phyloP scores from a whole-genome alignment of 2,113 vertebrate genomes.

The Suncus etruscus region DNA sequence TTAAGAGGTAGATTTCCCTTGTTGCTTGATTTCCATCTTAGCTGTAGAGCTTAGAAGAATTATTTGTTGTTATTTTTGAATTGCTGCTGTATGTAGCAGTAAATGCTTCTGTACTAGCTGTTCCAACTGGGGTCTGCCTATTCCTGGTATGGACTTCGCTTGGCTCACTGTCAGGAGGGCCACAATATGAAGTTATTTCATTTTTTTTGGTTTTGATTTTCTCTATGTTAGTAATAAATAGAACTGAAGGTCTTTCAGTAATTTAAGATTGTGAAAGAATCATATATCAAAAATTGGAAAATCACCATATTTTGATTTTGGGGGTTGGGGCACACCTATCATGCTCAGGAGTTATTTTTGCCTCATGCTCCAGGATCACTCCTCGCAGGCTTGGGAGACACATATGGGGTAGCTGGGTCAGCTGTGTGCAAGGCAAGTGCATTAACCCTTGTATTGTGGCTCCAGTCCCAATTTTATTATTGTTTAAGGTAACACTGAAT shows the following conservation, averaged over 20 bases:
- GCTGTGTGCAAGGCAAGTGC: no score
- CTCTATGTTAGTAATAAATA: not conserved
- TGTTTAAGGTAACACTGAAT: not conserved
- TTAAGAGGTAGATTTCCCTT: not conserved
- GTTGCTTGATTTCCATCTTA: not conserved
- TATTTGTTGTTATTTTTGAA: not conserved
- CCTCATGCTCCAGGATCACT: no score
- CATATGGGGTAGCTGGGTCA: no score
- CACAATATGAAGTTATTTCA: not conserved
- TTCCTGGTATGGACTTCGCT: not conserved
- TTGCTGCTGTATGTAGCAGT: not conserved
- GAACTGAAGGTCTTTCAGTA: not conserved
- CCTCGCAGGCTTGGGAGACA: no score
- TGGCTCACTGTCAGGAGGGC: not conserved
- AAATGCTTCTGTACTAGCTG: not conserved
- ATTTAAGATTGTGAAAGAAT: not conserved
- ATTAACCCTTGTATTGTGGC: no score
- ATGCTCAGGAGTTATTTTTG: no score
- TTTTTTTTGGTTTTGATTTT: no score
- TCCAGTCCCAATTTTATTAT: not conserved
- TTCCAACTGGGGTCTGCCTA: not conserved
- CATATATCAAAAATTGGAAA: constrained; percentile 32
- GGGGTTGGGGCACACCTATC: not conserved
- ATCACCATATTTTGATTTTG: constrained; percentile 10
- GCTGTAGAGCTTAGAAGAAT: not conserved